Percentiles rank a stretch among this genome's conserved stretches.
phyloP scores from a whole-genome alignment of 2,113 vertebrate species.

The Malurus elegans region DNA sequence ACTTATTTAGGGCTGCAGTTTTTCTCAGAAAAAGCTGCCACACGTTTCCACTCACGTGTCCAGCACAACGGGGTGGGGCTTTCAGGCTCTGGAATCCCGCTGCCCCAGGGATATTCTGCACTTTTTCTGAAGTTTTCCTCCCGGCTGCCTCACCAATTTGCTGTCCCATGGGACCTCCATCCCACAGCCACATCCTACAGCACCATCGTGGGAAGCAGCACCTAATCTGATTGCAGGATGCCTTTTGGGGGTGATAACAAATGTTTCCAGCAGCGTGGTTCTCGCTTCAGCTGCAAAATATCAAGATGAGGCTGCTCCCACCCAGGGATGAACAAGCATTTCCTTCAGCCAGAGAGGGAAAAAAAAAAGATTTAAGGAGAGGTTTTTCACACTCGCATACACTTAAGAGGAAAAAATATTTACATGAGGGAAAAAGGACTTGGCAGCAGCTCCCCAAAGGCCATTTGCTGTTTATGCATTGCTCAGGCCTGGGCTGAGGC shows the following conservation, averaged over 20 bases:
- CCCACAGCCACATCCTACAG: not conserved
- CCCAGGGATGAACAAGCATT: not conserved
- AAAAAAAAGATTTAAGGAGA: not conserved
- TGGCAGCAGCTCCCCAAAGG: not conserved
- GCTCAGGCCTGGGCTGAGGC: not conserved
- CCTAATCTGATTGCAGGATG: rapidly evolving
- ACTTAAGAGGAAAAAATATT: slow-evolving; percentile 56
- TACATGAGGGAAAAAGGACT: slow-evolving; percentile 36
- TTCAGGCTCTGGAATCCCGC: not conserved
- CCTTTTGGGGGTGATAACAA: not conserved
- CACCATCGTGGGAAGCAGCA: not conserved
- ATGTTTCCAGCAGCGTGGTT: not conserved
- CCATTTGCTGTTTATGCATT: slow-evolving; percentile 5
- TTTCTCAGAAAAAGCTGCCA: not conserved
- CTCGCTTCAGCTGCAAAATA: not conserved
- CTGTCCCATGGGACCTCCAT: not conserved
- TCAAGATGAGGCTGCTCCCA: not conserved
- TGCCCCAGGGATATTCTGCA: not conserved
- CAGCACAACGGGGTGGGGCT: not conserved
- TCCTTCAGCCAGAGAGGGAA: not conserved
- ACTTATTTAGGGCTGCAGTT: not conserved
- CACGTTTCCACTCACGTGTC: not conserved
- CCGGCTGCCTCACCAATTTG: not conserved
- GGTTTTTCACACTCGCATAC: not conserved
- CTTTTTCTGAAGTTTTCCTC: not conserved